These are phyloP conservation scores for Ylistrum balloti DNA, from an alignment of 1,140 invertebrate species.

Conservation along the genomic window DNA sequence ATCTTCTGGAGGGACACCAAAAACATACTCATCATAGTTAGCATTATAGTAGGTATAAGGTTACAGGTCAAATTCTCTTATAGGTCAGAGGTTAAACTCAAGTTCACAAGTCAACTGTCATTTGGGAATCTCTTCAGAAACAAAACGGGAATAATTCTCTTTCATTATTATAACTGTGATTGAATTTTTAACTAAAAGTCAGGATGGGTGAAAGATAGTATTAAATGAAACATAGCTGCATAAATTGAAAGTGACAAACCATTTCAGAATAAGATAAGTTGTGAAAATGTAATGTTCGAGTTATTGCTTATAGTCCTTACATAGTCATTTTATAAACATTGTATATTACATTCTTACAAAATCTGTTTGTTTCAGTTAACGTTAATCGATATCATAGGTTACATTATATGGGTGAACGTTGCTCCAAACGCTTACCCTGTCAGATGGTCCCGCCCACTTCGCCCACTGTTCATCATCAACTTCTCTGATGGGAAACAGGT, in stretches of 20 bases:
- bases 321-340: too few relatives aligned
- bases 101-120: background rate
- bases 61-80: background rate
- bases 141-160: too few relatives aligned
- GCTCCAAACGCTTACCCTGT: constrained; percentile 71
- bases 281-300: too few relatives aligned
- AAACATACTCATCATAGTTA: constrained; percentile 81
- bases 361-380: constrained; percentile 78
- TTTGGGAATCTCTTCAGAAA: background rate
- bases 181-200: too few relatives aligned
- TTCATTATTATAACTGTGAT: too few relatives aligned
- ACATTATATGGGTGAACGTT: constrained; percentile 78
- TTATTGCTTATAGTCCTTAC: background rate
- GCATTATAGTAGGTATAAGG: constrained; percentile 78
- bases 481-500: constrained; percentile 84
- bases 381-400: constrained; percentile 82
- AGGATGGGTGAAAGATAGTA: too few relatives aligned
- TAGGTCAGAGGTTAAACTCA: background rate
- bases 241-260: too few relatives aligned
- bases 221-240: too few relatives aligned
- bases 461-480: constrained; percentile 84
- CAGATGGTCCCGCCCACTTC: constrained; percentile 83
- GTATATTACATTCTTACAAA: too few relatives aligned
- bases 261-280: too few relatives aligned
- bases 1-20: constrained; percentile 83